These are phyloP conservation scores for Shinisaurus crocodilurus DNA, from an alignment of 2,113 vertebrate species.

Conservation along the genomic window DNA sequence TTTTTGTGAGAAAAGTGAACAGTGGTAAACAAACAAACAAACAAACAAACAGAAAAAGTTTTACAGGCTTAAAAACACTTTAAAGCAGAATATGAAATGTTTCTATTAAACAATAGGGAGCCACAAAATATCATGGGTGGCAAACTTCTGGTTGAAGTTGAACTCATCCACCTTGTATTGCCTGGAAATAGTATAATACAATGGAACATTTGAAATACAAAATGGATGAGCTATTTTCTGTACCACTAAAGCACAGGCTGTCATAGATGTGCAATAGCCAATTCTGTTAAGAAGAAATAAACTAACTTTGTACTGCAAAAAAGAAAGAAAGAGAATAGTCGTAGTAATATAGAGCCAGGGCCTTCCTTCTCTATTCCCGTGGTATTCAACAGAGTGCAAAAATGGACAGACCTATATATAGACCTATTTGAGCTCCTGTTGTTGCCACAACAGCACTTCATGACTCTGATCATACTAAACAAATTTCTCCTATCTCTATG, in stretches of 20 bases:
- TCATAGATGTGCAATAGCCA: not conserved
- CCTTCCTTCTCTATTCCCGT: not conserved
- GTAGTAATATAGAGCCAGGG: not conserved
- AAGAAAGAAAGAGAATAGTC: not conserved
- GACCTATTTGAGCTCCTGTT: constrained; percentile 50
- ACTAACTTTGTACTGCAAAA: not conserved
- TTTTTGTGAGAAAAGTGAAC: constrained; percentile 53
- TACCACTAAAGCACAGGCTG: not conserved
- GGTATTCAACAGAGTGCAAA: not conserved
- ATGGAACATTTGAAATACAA: not conserved
- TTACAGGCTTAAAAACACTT: not conserved
- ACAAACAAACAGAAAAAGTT: not conserved
- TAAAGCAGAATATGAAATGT: not conserved
- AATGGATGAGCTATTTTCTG: not conserved
- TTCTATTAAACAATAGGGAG: not conserved
- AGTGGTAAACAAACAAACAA: constrained; percentile 5
- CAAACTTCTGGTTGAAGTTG: not conserved
- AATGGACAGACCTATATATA: constrained; percentile 27
- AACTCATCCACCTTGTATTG: not conserved
- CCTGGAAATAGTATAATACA: not conserved
- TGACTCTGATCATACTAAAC: constrained; percentile 54
- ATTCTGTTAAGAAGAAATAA: not conserved
- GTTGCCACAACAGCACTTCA: constrained; percentile 50
- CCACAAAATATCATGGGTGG: not conserved
- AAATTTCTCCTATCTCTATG: constrained; percentile 44